Base-by-base conservation (phyloP, 2,113 vertebrate species). In the Arvicanthis niloticus region DNA sequence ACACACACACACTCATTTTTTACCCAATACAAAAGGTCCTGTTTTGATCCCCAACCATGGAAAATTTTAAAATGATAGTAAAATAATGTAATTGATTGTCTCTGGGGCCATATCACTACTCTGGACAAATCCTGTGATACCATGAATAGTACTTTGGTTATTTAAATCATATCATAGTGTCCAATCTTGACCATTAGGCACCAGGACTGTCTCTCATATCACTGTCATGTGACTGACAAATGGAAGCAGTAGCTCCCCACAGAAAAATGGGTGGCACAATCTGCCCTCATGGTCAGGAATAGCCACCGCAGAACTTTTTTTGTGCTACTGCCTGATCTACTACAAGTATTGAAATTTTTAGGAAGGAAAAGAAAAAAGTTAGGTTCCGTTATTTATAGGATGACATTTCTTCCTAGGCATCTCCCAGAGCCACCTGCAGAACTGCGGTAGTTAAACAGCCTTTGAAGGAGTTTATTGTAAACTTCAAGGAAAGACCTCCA, bases 391-490 rank as follows among this genome's bases (percentile, higher is more conserved):
- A 91, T 84, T 88, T 51, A 31, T 82, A 40, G 42, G 56, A 88
- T 85, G 22, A 40, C 53, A 4, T 53, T 89, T 31, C 40, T 62
- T 67, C 90, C 48, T n/a, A 65, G 73, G 24, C 45, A 56, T 65
- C 58, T 68, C 82, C 17, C n/a, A 80, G 53, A 80, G 34, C 67
- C 2, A 2, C 24, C 42, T 91, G 67, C 37, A 72, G 58, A 91
- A 93, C 24, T 31, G 21, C n/a, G 56, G 51, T 8, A 76, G 58
- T 93, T 68, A 60, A 91, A 56, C 6, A 37, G 29, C 15, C 72
- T 95, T 85, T 68, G 68, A 87, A 58, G 68, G 60, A 60, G 31
- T 91, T 95, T 67, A 48, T 73, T 42, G 24, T 29, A 70, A 85
- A 89, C 62, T 22, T 81, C 2, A 51, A 84, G 84, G 48, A 56